These are phyloP conservation scores for Monochamus alternatus DNA, from an alignment of 2,888 invertebrate species.

Conservation along the genomic window DNA sequence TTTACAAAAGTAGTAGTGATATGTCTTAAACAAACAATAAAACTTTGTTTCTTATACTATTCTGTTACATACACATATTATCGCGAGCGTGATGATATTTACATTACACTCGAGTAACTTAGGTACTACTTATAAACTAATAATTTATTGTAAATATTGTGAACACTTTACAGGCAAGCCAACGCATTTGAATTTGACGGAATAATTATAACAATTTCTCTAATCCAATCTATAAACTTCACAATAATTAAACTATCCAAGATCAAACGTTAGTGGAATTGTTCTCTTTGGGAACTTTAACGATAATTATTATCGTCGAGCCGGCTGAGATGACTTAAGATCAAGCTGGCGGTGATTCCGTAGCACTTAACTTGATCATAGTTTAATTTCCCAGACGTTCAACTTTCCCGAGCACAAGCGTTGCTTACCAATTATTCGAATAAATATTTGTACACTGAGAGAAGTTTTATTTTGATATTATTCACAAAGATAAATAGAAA, in stretches of 20 bases:
- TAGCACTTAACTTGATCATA: slow-evolving; percentile 51
- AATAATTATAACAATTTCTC: slow-evolving; percentile 35
- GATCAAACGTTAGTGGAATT: slow-evolving; percentile 60
- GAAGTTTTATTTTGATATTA: neutral
- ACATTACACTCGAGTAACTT: no score
- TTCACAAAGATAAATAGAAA: no score
- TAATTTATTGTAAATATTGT: neutral
- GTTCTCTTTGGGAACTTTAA: slow-evolving; percentile 57
- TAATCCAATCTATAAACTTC: slow-evolving; percentile 56
- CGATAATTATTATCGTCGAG: slow-evolving; percentile 55
- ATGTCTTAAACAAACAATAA: no score
- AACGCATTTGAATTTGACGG: slow-evolving; percentile 25
- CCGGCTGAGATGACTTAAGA: slow-evolving; percentile 49
- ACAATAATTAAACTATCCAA: slow-evolving; percentile 60
- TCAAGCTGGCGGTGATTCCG: slow-evolving; percentile 49
- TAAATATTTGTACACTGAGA: slow-evolving; percentile 22
- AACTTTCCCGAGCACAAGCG: slow-evolving; percentile 39
- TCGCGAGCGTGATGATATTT: no score
- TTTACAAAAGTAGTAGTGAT: no score
- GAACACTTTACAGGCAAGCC: neutral
- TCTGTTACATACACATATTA: no score
- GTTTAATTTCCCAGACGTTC: slow-evolving; percentile 46
- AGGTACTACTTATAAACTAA: no score
- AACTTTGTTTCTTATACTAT: no score
- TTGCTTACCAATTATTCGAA: slow-evolving; percentile 27